Evolutionary conservation across 2,113 vertebrate species (phyloP), one percentile per base, ranked within the genome.

Genomic region (Entomyzon cyanotis): DNA sequence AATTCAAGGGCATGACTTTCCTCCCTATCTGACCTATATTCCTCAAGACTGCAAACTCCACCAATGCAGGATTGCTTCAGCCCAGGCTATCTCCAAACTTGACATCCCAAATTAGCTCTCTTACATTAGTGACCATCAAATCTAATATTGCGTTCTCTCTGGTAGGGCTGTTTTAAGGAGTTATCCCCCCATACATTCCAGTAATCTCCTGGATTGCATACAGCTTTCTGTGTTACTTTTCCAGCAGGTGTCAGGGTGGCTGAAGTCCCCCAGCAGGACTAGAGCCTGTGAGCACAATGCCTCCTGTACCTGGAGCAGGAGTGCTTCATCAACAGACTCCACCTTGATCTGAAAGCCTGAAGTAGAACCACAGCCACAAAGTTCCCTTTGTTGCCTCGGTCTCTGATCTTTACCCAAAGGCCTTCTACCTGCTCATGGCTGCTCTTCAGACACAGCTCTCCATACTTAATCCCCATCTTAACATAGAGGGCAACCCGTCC

Each of bases 91-190:
- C 4, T 47, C 28, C 47, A 47, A 8, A 20, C 19, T 3, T 62
- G 47, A 47, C 16, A 55, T n/a, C 19, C 23, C 4, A 15, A n/a
- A 3, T n/a, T 24, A 47, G 5, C 30, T 62, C 23, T 37, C 23
- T 78, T 13, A 16, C 7, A 1, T 0, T 78, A 28, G 30, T 55
- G 65, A 20, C 23, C n/a, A 41, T 22, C 42, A 42, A 42, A 56
- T 31, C 25, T 13, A 15, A 4, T 35, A 15, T 18, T 30, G 7
- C 0, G 0, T 27, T 56, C 30, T 30, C 30, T 64, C 24, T 49
- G 11, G 5, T 18, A 22, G 9, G 31, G 6, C 49, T 60, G 25
- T 25, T 11, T 63, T 35, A 25, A 55, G 27, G 63, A 35, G 37
- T 56, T 49, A 49, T n/a, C 7, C 13, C 21, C 21, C 14, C 28